phyloP scores from a whole-genome alignment of 2,888 invertebrate genomes.

The Anarsia innoxiella region DNA sequence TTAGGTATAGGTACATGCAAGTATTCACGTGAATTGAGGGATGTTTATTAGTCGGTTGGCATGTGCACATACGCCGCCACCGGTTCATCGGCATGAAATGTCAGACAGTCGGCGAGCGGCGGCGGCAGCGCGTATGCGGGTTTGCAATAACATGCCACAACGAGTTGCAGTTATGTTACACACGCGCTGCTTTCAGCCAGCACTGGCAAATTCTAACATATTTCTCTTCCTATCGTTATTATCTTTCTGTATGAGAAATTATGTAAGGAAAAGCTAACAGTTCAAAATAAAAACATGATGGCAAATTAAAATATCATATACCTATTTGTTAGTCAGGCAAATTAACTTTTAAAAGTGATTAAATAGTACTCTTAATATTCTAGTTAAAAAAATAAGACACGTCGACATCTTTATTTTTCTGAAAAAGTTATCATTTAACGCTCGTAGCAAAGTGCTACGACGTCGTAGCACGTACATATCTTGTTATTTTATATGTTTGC shows the following conservation, averaged over 20 bases:
- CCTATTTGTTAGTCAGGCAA: too few relatives aligned
- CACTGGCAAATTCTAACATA: slow-evolving; percentile 64
- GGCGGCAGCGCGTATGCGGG: slow-evolving; percentile 61
- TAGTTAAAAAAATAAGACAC: too few relatives aligned
- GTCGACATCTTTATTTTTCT: too few relatives aligned
- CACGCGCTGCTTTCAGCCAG: slow-evolving; percentile 56
- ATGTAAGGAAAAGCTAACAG: slow-evolving; percentile 19
- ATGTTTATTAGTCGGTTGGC: neutral
- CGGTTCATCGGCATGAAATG: slow-evolving; percentile 71
- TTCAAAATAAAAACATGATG: too few relatives aligned
- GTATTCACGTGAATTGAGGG: neutral
- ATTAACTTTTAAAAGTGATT: too few relatives aligned
- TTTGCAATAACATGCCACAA: slow-evolving; percentile 74
- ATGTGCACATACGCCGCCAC: slow-evolving; percentile 50
- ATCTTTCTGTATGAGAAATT: neutral
- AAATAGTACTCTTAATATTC: too few relatives aligned
- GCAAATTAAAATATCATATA: too few relatives aligned
- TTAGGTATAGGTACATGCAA: neutral
- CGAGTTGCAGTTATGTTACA: slow-evolving; percentile 68
- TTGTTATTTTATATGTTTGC: neutral
- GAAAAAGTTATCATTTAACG: too few relatives aligned
- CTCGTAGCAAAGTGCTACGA: neutral
- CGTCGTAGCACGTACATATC: neutral
- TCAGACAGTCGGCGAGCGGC: slow-evolving; percentile 65
- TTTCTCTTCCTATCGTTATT: slow-evolving; percentile 57